Evolutionary conservation across 2,888 invertebrate species (phyloP).

Genomic region (Phytoseiulus persimilis): DNA sequence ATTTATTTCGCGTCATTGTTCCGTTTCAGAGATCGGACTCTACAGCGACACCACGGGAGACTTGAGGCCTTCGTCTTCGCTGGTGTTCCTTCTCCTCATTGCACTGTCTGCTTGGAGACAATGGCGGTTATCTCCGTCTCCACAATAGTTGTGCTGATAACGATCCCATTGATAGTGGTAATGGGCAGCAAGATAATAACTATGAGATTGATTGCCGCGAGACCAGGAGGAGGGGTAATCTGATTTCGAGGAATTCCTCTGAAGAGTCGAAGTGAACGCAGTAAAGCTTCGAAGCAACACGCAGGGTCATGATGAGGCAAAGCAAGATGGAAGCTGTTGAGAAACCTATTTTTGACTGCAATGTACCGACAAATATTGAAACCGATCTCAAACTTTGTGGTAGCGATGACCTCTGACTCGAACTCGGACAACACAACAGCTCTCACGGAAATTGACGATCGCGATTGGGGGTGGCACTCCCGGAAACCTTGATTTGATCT

Average conservation of each 20-base stretch:
- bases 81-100: not conserved
- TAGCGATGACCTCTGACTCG: not conserved
- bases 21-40: constrained; percentile 21
- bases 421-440: not conserved
- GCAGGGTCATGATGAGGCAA: not conserved
- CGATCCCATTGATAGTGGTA: not conserved
- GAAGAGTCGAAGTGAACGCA: not conserved
- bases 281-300: not conserved
- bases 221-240: no score
- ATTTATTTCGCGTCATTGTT: not conserved
- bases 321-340: not conserved
- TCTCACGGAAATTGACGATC: not conserved
- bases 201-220: no score
- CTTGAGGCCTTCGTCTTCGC: not conserved
- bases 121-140: not conserved
- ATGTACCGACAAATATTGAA: not conserved
- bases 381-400: not conserved
- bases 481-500: no score
- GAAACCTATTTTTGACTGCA: not conserved
- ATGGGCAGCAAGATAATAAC: not conserved
- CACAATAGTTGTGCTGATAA: not conserved
- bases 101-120: not conserved
- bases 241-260: no score
- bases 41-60: constrained; percentile 16
- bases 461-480: no score